These are phyloP conservation scores for Drosophila testacea DNA, from an alignment of 2,888 invertebrate species.

Conservation along the genomic window DNA sequence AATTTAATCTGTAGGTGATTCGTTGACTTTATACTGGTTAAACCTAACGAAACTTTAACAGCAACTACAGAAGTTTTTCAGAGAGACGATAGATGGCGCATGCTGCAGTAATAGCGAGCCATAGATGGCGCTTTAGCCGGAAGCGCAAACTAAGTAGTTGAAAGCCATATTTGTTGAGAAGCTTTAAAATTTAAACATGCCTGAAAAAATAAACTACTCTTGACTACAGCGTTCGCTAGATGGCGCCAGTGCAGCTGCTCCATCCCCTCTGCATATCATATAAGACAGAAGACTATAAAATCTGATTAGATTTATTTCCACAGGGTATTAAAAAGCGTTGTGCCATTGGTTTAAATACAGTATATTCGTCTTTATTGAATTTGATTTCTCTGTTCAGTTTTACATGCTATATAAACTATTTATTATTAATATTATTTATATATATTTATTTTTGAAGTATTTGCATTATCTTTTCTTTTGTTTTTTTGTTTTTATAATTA, in stretches of 20 bases:
- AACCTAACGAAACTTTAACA: not conserved
- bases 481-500: conserved; percentile 10
- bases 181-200: too few species aligned
- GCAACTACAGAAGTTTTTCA: not conserved
- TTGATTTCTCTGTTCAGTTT: conserved; percentile 78
- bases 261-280: not conserved
- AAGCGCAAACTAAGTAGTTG: not conserved
- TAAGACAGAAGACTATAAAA: not conserved
- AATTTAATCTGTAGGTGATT: too few species aligned
- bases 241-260: not conserved
- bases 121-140: conserved; percentile 17
- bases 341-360: conserved; percentile 66
- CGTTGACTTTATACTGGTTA: too few species aligned
- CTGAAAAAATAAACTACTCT: not conserved
- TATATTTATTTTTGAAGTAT: conserved; percentile 52
- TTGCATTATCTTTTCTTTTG: conserved; percentile 30
- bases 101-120: not conserved
- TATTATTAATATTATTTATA: conserved; percentile 60
- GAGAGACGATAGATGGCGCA: not conserved
- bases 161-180: too few species aligned
- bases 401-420: conserved; percentile 79
- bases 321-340: not conserved
- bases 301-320: not conserved
- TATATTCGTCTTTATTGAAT: conserved; percentile 80
- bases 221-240: not conserved